These are phyloP conservation scores for Ophiodon elongatus DNA, from an alignment of 2,113 vertebrate genomes.

Conservation along the genomic window DNA sequence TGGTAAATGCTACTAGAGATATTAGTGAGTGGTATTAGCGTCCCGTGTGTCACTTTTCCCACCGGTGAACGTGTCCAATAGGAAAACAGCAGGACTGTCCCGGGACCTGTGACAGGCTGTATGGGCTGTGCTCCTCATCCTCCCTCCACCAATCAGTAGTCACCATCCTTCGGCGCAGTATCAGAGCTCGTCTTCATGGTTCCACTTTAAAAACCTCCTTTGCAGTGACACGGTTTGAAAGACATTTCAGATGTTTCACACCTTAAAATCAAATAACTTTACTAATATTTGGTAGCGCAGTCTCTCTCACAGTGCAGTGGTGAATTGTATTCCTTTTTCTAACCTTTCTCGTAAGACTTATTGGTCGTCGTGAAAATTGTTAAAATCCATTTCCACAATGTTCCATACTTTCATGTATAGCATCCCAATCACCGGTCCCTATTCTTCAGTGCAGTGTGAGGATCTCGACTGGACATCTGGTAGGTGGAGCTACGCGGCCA, in stretches of 20 bases:
- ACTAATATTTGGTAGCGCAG: conserved; percentile 43
- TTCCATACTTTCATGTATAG: neutral
- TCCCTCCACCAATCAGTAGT: conserved; percentile 38
- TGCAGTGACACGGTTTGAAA: conserved; percentile 24
- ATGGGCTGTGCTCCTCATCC: neutral
- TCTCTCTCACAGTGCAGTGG: conserved; percentile 54
- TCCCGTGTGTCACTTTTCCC: neutral
- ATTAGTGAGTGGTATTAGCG: neutral
- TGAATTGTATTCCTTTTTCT: conserved; percentile 1
- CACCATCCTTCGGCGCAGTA: conserved; percentile 58
- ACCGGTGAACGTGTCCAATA: neutral
- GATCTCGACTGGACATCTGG: conserved; percentile 48
- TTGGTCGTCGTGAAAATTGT: conserved; percentile 9
- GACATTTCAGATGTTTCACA: conserved; percentile 21
- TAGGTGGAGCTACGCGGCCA: conserved; percentile 89
- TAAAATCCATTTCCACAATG: conserved; percentile 25
- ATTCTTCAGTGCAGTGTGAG: conserved; percentile 59
- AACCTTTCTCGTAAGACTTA: neutral
- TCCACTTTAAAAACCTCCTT: conserved; percentile 25
- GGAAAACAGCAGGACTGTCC: neutral
- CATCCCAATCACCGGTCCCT: conserved; percentile 4
- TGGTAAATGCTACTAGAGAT: conserved; percentile 7
- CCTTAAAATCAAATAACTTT: conserved; percentile 14
- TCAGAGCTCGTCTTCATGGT: conserved; percentile 44
- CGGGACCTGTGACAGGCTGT: neutral